phyloP scores from a whole-genome alignment of 64 coral and sea anemone genomes.

The Pocillopora damicornis region DNA sequence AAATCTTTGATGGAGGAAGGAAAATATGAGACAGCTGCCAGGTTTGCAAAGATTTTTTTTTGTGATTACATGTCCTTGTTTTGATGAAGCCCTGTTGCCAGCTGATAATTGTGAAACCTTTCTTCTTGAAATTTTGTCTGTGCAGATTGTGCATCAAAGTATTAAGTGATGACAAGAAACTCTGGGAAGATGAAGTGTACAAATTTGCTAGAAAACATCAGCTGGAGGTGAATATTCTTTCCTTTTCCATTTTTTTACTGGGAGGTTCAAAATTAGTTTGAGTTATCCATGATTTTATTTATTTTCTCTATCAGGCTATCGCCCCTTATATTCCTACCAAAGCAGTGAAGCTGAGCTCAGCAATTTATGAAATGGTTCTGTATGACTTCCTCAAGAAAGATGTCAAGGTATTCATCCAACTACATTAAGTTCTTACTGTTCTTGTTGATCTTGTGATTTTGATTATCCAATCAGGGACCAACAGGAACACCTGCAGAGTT shows the following conservation, averaged over 20 bases:
- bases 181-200: conserved; percentile 99
- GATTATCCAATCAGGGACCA: too few species aligned
- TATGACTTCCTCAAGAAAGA: conserved; percentile 95
- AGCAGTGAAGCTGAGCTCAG: conserved; percentile 69
- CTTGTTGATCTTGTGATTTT: background rate
- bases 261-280: too few species aligned
- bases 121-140: background rate
- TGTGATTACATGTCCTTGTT: background rate
- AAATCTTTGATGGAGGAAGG: conserved; percentile 87
- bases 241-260: background rate
- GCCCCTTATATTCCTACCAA: conserved; percentile 92
- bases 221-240: conserved; percentile 48
- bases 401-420: conserved; percentile 50
- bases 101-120: background rate
- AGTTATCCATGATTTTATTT: too few species aligned
- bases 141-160: conserved; percentile 89
- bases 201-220: conserved; percentile 91
- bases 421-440: too few species aligned
- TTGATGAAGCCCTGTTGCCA: background rate
- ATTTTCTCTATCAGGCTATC: conserved; percentile 68
- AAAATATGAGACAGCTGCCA: conserved; percentile 81
- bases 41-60: conserved; percentile 19
- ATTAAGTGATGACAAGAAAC: conserved; percentile 85
- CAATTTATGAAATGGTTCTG: conserved; percentile 98
- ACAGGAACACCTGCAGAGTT: too few species aligned